phyloP scores from a whole-genome alignment of 2,888 invertebrate species.

The Hyppa rectilinea region DNA sequence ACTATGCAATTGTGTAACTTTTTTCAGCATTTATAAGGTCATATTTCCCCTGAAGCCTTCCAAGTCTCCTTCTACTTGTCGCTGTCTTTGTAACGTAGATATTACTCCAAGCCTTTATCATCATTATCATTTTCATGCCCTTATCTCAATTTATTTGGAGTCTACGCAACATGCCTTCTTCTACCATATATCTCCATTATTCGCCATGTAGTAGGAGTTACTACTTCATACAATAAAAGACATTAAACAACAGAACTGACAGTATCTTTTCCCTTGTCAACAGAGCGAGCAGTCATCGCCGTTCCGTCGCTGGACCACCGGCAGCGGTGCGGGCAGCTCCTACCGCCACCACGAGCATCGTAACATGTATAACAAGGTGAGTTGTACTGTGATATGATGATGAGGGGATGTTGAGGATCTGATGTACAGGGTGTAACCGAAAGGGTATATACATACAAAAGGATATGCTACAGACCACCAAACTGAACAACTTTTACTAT shows the following conservation, averaged over 20 bases:
- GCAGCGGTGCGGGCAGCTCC: constrained; percentile 88
- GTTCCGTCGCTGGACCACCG: constrained; percentile 91
- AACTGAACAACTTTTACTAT: no score
- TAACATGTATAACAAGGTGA: constrained; percentile 90
- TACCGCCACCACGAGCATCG: constrained; percentile 89
- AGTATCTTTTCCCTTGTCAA: constrained; percentile 65
- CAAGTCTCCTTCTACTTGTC: no score
- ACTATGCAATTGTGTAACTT: neutral
- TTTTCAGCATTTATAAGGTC: no score
- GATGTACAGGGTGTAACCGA: no score
- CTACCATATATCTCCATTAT: neutral
- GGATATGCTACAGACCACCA: no score
- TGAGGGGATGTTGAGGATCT: neutral
- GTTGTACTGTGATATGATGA: neutral
- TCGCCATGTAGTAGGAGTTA: neutral
- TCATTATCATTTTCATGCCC: no score
- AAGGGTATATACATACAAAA: no score
- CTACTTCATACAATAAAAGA: neutral
- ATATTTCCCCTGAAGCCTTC: no score
- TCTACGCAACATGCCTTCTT: no score
- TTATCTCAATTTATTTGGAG: no score
- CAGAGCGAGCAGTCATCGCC: constrained; percentile 92
- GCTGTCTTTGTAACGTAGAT: no score
- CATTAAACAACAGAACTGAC: neutral
- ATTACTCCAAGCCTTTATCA: no score